Base-by-base conservation (phyloP, 2,888 invertebrate genomes). In the Sinelater perroti region DNA sequence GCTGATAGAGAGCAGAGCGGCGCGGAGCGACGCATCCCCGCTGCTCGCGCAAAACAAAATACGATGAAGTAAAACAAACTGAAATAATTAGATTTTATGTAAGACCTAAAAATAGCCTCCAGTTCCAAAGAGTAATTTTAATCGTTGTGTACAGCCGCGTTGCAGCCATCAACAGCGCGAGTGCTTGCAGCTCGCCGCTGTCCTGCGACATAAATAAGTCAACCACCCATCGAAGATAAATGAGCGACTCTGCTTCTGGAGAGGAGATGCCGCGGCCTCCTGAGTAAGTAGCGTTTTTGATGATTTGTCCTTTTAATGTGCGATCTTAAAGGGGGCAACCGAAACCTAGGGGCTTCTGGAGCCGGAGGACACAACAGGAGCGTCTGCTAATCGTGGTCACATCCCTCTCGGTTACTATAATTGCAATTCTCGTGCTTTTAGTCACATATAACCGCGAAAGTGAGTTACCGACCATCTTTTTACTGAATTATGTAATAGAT, bases 401-500 rank as follows among this genome's bases (percentile, higher is more conserved):
- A 6, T n/a, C 8, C 1, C 3, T 47, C 21, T 14, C 10, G 13
- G 11, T 35, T n/a, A 13, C 35, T 24, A 11, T 47, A 6, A 24
- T 21, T 8, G 35, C 35, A 21, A 10, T 47, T 7, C 13, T 47
- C 8, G 5, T 47, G 10, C 10, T 35, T 24, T 35, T 47, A 14
- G 33, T 47, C 10, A 24, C 47, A 8, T 20, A 35, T 21, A 47
- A 47, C 7, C 33, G 35, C 21, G 35, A 21, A 20, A 14, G 47
- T 47, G 24, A 35, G 47, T 35, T 14, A 24, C 24, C 7, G 7
- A 24, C 24, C 5, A 24, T 6, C 5, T 24, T 24, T 24, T 6
- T 24, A 6, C 7, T 24, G 24, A 24, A 6, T 6, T 5, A 5
- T 24, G 24, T 7, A 6, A 5, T 7, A 24, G 24, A 24, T 24